Base-by-base conservation (phyloP, 2,797 vertebrate species). In the Phataginus tetradactyla region DNA sequence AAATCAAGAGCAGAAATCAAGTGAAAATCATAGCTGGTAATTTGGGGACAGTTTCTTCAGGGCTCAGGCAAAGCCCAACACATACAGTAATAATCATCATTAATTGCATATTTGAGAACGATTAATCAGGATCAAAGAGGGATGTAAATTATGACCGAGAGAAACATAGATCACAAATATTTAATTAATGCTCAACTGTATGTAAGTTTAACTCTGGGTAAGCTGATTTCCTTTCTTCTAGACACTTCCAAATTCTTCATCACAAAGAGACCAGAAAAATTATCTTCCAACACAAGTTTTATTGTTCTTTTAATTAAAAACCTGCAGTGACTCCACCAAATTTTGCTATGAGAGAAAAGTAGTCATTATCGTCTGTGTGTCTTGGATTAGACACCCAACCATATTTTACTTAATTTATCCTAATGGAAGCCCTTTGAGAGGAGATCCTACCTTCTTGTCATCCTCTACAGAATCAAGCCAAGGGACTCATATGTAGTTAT, bases 1-100 rank as follows among this genome's bases (percentile, higher is more conserved):
- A 93, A 87, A 71, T 83, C 51, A 88, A 85, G 32, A 45, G 11
- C 45, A 45, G 32, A 93, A 87, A 71, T 83, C 51, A 88, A 85
- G 32, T 45, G 55, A 93, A 91, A 55, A 61, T 85, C 13, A 79
- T 1, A 79, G 34, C 5, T 88, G 37, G n/a, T 64, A 69, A 68
- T 68, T 91, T 95, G 39, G 55, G 10, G 14, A 61, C 11, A 80
- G 21, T 84, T 61, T 88, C 55, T 91, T 87, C 64, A 55, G 53
- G 27, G 49, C 5, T 20, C 51, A 80, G 42, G 13, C 15, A 91
- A 93, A 93, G 71, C 29, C 25, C 29, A 68, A 55, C 29, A 55
- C 15, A 49, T 68, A 90, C 1, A 61, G 18, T 29, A 72, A 64
- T 42, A 55, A 86, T 69, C 5, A 42, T 34, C 64, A 57, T 42